Conservation (phyloP, 2,888 invertebrate species). For the Sarcophaga subvicina region DNA sequence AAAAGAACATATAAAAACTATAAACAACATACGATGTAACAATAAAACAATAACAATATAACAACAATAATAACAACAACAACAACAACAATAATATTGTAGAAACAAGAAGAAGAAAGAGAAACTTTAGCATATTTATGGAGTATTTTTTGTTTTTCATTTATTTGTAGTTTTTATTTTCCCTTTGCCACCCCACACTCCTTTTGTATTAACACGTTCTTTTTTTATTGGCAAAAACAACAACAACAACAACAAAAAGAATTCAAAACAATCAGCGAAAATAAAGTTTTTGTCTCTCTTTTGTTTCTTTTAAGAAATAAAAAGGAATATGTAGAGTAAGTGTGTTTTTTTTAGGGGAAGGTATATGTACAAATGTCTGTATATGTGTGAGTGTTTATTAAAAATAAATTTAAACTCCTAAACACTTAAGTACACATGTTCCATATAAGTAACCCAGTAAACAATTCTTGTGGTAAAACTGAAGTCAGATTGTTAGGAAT, state of each 20-base stretch:
- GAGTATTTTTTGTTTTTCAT: constrained; percentile 35
- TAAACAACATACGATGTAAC: constrained; percentile 31
- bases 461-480: too few species aligned
- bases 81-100: constrained; percentile 13
- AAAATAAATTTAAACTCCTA: constrained; percentile 3
- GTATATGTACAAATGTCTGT: too few species aligned
- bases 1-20: constrained; percentile 33
- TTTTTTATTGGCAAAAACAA: constrained; percentile 25
- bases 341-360: too few species aligned
- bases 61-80: constrained; percentile 28
- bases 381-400: not conserved
- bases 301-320: not conserved
- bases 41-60: constrained; percentile 43
- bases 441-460: not conserved
- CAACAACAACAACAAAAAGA: not conserved
- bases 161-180: not conserved
- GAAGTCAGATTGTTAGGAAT: too few species aligned
- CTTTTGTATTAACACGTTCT: not conserved
- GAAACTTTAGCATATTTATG: constrained; percentile 44
- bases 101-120: too few species aligned
- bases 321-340: too few species aligned
- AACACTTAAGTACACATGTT: not conserved
- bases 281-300: constrained; percentile 41
- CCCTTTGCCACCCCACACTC: not conserved
- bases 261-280: constrained; percentile 65